Evolutionary conservation across 2,888 invertebrate genomes (phyloP).

Genomic region (Cheilosia pagana): DNA sequence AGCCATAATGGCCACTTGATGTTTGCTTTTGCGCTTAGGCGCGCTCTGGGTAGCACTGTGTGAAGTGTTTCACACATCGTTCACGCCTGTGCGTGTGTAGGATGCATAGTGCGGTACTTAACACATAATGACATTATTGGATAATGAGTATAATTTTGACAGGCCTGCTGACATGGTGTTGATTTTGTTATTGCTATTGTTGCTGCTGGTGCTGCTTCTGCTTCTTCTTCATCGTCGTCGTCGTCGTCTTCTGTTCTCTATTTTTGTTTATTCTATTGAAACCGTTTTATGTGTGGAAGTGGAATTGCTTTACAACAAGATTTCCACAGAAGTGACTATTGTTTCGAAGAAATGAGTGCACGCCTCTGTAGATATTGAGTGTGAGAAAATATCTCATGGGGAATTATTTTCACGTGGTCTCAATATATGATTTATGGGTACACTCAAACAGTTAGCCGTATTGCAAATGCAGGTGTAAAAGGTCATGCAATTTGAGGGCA

Average conservation of each 20-base stretch:
- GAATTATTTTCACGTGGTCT: not conserved
- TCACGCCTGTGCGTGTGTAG: slow-evolving; percentile 66
- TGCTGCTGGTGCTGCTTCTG: slow-evolving; percentile 13
- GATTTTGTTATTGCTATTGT: slow-evolving; percentile 65
- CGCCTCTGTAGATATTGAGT: slow-evolving; percentile 39
- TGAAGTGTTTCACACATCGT: slow-evolving; percentile 65
- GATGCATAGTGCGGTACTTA: slow-evolving; percentile 56
- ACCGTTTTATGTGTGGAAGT: not conserved
- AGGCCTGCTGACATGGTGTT: slow-evolving; percentile 61
- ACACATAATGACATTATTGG: slow-evolving; percentile 70
- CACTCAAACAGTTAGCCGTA: too few species aligned
- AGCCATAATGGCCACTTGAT: slow-evolving; percentile 70
- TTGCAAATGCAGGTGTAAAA: too few species aligned
- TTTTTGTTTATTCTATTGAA: slow-evolving; percentile 27
- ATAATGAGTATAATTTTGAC: slow-evolving; percentile 72
- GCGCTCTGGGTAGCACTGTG: slow-evolving; percentile 38
- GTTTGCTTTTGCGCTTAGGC: slow-evolving; percentile 67
- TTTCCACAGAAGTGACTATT: slow-evolving; percentile 30
- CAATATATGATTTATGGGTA: not conserved
- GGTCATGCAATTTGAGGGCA: too few species aligned
- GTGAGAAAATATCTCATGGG: slow-evolving; percentile 36
- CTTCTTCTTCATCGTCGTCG: slow-evolving; percentile 12
- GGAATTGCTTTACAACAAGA: slow-evolving; percentile 16
- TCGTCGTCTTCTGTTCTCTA: slow-evolving; percentile 5
- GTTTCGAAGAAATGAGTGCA: slow-evolving; percentile 42